Base-by-base conservation (phyloP, 2,797 vertebrate species). In the Adelosebastes latens region DNA sequence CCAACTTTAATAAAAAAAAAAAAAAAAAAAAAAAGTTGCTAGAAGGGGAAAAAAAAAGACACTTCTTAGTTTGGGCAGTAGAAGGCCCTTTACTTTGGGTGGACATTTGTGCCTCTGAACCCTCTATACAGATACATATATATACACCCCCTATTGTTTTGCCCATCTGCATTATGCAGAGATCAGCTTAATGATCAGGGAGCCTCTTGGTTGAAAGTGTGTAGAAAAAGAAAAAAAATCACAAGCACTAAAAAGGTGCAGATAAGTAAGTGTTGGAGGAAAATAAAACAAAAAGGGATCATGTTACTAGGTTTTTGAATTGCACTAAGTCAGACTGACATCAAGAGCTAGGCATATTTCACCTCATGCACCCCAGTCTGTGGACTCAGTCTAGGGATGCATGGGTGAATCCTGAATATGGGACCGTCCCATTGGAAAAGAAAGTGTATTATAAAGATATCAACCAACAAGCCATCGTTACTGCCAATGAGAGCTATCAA, bases 371-470 rank as follows among this genome's bases (percentile, higher is more conserved):
- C 46, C 83, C 82, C 69, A 5, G 66, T 76, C 64, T 78, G 39
- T 20, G 32, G 65, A 52, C 67, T 73, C 68, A 67, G 66, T 66
- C 24, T 31, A 12, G 75, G 75, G 59, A 60, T 68, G 72, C 63
- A 27, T 36, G 59, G 64, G 78, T 75, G 14, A 52, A 79, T 82
- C 79, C 80, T 85, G 61, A 72, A 86, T 75, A 75, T 22, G 74
- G 75, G 77, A 86, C 89, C 64, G 81, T 49, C 89, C 88, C 79
- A 87, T 75, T 84, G 75, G 84, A 85, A 80, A 91, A 92, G 56
- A 88, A 89, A 39, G 53, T 75, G 49, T 78, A 66, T 71, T 71
- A 64, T 66, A 85, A 89, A 84, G 46, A 83, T 72, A 60, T 62
- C 46, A 78, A 84, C 31, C 68, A 77, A 84, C 52, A 77, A 77